Base-by-base conservation (phyloP, 2,888 invertebrate species). In the Euplexia lucipara region DNA sequence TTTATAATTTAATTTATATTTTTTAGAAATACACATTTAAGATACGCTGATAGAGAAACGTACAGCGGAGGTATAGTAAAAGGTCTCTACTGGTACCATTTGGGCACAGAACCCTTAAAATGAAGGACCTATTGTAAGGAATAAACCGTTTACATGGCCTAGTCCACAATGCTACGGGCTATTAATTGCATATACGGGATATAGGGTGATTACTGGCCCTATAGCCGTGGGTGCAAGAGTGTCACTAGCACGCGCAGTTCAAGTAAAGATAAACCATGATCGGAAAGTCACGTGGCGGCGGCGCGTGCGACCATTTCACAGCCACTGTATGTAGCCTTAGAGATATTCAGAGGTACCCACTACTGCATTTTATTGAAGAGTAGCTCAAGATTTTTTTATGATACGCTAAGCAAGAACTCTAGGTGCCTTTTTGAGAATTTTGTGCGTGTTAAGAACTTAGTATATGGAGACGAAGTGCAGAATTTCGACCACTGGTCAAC, bases 251-350 rank as follows among this genome's bases (percentile, higher is more conserved):
- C 86, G 86, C 87, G 81, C 63, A 80, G 70, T 65, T 16, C 75
- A 80, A 82, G 83, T 79, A 63, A 78, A 88, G 92, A 93, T 92
- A 92, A 88, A 86, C 86, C 86, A 85, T 86, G 85, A 78, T 78
- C 77, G 67, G 53, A 56, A 62, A 62, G 90, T 63, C 91, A 88
- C 90, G 94, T 93, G 93, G 67, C 77, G 93, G 67, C 77, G 88
- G 70, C 92, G 92, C 92, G 94, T 92, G 94, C 84, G 83, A 64
- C 82, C 86, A 86, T 90, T 87, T 82, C 78, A 64, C 75, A 76
- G 80, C 47, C 76, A 70, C 59, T 61, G 41, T 65, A 34, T 39
- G 30, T 37, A 66, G 75, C 1, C n/a, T 0, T 8, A 62, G 0
- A 30, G 6, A 56, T 14, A 14, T 35, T 42, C 65, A 78, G 79